phyloP scores from a whole-genome alignment of 2,888 invertebrate genomes.

The Folsomia manolachei region DNA sequence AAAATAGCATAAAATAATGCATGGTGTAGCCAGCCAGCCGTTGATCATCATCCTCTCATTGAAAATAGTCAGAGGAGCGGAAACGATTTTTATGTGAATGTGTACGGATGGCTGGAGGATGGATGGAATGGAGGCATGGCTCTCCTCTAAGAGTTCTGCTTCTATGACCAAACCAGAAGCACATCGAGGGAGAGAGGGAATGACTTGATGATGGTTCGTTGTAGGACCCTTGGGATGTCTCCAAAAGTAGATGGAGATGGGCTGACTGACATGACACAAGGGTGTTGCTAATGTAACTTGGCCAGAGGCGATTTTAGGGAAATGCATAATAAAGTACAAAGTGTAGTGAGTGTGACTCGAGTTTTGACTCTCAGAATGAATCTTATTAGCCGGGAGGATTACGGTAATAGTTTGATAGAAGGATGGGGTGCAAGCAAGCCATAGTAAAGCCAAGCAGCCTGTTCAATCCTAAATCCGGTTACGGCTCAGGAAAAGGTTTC shows the following conservation, averaged over 20 bases:
- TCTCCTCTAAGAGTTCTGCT: too few species aligned
- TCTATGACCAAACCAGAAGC: too few species aligned
- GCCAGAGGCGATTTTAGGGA: conserved; percentile 23
- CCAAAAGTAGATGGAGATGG: conserved; percentile 15
- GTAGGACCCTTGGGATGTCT: conserved; percentile 18
- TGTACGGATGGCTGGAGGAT: too few species aligned
- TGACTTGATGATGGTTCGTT: conserved; percentile 21
- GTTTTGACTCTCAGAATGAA: conserved; percentile 23
- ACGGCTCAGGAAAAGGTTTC: neutral
- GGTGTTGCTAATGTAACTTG: conserved; percentile 24
- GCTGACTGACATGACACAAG: conserved; percentile 19
- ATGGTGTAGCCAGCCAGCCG: neutral
- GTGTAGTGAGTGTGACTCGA: conserved; percentile 17
- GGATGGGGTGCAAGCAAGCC: too few species aligned
- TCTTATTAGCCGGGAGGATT: conserved; percentile 23
- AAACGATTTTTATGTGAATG: conserved; percentile 12
- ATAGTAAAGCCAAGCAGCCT: too few species aligned
- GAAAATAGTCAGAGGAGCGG: conserved; percentile 15
- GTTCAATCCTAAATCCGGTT: neutral
- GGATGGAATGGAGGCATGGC: neutral
- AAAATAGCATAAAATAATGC: neutral
- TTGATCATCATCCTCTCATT: conserved; percentile 21
- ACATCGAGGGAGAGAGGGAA: neutral
- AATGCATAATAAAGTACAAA: too few species aligned
- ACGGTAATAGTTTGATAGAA: neutral